These are phyloP conservation scores for Drosophila rellima DNA, from an alignment of 2,888 invertebrate genomes.

Conservation along the genomic window DNA sequence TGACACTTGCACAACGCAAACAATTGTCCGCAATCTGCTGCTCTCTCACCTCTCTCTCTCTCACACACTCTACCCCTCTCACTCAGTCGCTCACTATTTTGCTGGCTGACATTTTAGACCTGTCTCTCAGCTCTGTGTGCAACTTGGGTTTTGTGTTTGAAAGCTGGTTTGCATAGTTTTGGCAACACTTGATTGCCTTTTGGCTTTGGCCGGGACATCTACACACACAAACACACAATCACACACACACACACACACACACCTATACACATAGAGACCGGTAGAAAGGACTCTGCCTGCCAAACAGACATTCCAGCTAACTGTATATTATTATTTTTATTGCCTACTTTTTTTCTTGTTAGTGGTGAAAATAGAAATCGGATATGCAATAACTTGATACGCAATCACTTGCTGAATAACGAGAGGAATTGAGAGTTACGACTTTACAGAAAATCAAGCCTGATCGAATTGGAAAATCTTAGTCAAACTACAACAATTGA, in stretches of 20 bases:
- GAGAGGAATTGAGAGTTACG: not conserved
- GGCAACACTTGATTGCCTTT: constrained; percentile 77
- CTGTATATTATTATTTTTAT: constrained; percentile 19
- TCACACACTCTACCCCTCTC: not conserved
- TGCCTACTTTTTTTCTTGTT: constrained; percentile 9
- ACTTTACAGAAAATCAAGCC: not conserved
- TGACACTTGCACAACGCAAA: constrained; percentile 78
- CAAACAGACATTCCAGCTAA: not conserved
- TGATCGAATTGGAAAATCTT: no score
- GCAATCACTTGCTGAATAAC: not conserved
- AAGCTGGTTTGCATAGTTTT: constrained; percentile 70
- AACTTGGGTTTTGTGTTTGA: constrained; percentile 39
- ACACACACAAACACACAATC: constrained; percentile 4
- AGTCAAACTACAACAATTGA: no score
- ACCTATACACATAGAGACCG: no score
- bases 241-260: not conserved
- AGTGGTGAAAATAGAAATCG: constrained; percentile 30
- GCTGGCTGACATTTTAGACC: constrained; percentile 5
- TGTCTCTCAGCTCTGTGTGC: constrained; percentile 8
- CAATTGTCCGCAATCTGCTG: constrained; percentile 67
- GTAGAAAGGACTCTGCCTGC: constrained; percentile 1
- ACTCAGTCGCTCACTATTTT: not conserved
- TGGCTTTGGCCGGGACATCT: constrained; percentile 55
- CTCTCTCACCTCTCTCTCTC: constrained; percentile 35
- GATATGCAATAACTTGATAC: constrained; percentile 55